Conservation (phyloP, 2,113 vertebrate genomes). For the Eptesicus fuscus region DNA sequence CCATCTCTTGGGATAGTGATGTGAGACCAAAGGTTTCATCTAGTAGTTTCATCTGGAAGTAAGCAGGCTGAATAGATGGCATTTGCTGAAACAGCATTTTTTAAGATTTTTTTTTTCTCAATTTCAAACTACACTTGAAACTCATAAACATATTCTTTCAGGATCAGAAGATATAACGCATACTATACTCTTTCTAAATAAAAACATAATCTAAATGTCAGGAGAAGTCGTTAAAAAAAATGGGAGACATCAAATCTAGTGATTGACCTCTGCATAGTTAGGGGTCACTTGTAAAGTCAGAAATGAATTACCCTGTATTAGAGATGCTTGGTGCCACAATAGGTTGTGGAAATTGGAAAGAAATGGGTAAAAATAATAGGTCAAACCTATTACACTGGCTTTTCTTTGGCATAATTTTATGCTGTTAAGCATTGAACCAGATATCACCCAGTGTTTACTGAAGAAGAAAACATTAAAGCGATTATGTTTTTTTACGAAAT, state of each 20-base stretch:
- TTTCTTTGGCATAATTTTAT: slow-evolving; percentile 66
- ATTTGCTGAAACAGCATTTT: slow-evolving; percentile 34
- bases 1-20: neutral
- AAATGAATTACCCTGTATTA: slow-evolving; percentile 68
- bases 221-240: slow-evolving; percentile 38
- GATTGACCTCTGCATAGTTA: neutral
- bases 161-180: slow-evolving; percentile 32
- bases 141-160: slow-evolving; percentile 31
- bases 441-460: slow-evolving; percentile 66
- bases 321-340: slow-evolving; percentile 52
- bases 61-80: neutral
- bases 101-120: neutral
- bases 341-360: slow-evolving; percentile 70
- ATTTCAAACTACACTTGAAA: slow-evolving; percentile 47
- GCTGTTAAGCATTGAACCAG: slow-evolving; percentile 63
- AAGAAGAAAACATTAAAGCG: slow-evolving; percentile 61
- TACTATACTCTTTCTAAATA: slow-evolving; percentile 14
- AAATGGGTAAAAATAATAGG: slow-evolving; percentile 73
- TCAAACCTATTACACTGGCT: slow-evolving; percentile 66
- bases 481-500: slow-evolving; percentile 33
- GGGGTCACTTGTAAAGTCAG: slow-evolving; percentile 28
- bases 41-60: neutral
- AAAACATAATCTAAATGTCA: slow-evolving; percentile 45
- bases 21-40: slow-evolving; percentile 23
- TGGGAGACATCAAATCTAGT: slow-evolving; percentile 17